Evolutionary conservation across 2,113 vertebrate species (phyloP), one percentile per base, ranked within the genome.

Genomic region (Tretioscincus oriximinensis): DNA sequence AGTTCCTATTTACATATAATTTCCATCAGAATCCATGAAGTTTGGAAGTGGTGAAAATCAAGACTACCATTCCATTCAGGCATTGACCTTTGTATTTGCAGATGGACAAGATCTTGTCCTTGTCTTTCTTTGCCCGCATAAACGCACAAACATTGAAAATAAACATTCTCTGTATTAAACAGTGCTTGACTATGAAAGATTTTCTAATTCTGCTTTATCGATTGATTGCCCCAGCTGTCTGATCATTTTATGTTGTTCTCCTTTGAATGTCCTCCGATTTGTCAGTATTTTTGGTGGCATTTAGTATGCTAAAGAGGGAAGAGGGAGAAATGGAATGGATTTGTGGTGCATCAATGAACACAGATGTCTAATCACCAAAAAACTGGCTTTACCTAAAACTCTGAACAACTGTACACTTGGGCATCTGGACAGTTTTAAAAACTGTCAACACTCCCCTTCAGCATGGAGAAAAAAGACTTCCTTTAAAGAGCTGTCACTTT

Each of bases 291-390:
- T 81, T 68, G 24, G 66, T 76, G 64, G 73, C 73, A 69, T 61
- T 81, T 67, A 69, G 76, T 81, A 81, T 81, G 73, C 65, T 81
- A 71, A 82, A 71, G 75, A 82, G 76, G 54, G 45, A 82, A 63
- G 66, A 63, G 65, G n/a, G 54, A 29, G 73, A 61, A 82, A 76
- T 64, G 65, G 73, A 51, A 76, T 76, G 49, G 80, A 81, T 76
- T n/a, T 63, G 20, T 24, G n/a, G 73, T 61, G 66, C 65, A 69
- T 81, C 77, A 79, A 63, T 79, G 77, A 79, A 79, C 77, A 79
- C 77, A 79, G 77, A 79, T 79, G 77, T 79, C 73, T 61, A 81
- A 81, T 61, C 73, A 63, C 65, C 51, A 76, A 82, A n/a, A 58
- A 82, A 82, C 73, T 70, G 73, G 80, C 21, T 82, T 76, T 67